These are phyloP conservation scores for Engraulis encrasicolus DNA, from an alignment of 2,113 vertebrate species.

Conservation along the genomic window DNA sequence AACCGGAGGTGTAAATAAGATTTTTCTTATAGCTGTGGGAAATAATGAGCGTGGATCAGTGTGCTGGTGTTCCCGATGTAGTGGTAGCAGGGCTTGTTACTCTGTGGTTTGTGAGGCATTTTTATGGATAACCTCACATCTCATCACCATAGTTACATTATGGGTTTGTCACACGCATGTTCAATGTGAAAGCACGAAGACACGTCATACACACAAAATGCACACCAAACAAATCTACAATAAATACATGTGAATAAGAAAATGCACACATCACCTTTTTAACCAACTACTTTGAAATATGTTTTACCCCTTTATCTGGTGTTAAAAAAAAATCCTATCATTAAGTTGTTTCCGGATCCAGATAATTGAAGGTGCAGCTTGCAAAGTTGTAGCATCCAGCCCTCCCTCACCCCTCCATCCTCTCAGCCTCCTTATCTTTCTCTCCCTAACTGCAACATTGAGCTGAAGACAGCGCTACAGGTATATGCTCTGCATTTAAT, in stretches of 20 bases:
- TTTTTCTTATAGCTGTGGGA: not conserved
- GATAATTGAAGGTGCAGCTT: conserved; percentile 31
- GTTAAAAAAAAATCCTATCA: conserved; percentile 31
- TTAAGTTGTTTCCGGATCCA: conserved; percentile 1
- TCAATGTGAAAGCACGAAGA: not conserved
- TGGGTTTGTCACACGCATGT: not conserved
- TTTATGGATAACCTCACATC: not conserved
- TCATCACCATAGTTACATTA: not conserved
- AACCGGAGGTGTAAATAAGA: not conserved
- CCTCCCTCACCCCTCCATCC: not conserved
- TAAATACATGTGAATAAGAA: not conserved
- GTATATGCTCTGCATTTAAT: conserved; percentile 21
- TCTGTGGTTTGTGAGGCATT: not conserved
- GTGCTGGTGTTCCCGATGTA: not conserved
- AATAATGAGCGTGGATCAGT: not conserved
- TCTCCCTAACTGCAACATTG: not conserved
- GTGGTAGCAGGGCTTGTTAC: not conserved
- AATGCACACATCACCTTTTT: not conserved
- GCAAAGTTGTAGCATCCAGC: conserved; percentile 12
- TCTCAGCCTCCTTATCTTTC: conserved; percentile 11
- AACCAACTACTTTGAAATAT: conserved; percentile 27
- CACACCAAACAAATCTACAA: not conserved
- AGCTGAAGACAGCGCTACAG: not conserved
- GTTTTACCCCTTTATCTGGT: conserved; percentile 18
- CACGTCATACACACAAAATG: not conserved